Percentiles rank a stretch among this genome's conserved stretches.
Conservation (phyloP, 2,888 invertebrate species). For the Dinocampus coccinellae region DNA sequence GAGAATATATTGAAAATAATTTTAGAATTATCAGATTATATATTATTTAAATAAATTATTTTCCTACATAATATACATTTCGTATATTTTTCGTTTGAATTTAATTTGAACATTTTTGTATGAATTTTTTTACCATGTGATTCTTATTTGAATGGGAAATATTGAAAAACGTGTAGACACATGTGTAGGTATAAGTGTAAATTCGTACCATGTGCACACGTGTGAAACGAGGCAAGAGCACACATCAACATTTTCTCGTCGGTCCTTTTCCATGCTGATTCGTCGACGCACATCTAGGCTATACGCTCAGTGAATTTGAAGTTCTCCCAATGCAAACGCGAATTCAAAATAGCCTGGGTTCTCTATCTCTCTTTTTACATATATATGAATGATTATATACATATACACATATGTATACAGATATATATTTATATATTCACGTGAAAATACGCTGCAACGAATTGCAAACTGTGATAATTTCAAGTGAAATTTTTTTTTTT, state of each 20-base stretch:
- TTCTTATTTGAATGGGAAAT: no score
- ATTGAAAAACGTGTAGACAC: background rate
- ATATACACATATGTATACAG: background rate
- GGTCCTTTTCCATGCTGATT: slow-evolving; percentile 19
- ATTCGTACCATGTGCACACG: background rate
- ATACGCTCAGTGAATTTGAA: slow-evolving; percentile 32
- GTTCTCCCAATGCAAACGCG: slow-evolving; percentile 23
- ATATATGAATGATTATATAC: no score
- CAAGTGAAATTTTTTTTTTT: background rate
- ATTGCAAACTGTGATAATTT: slow-evolving; percentile 17
- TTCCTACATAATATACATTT: no score
- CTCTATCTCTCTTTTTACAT: background rate
- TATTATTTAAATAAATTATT: no score
- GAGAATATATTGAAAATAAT: no score
- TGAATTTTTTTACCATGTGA: no score
- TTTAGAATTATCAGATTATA: no score
- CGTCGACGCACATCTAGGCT: slow-evolving; percentile 7
- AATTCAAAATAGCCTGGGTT: slow-evolving; percentile 29
- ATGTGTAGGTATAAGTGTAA: background rate
- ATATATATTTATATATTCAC: background rate
- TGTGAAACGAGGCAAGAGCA: background rate
- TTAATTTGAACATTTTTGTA: no score
- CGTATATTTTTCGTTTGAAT: no score
- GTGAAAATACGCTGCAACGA: background rate
- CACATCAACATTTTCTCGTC: slow-evolving; percentile 7